phyloP scores from a whole-genome alignment of 2,113 vertebrate species.

The Phainopepla nitens region DNA sequence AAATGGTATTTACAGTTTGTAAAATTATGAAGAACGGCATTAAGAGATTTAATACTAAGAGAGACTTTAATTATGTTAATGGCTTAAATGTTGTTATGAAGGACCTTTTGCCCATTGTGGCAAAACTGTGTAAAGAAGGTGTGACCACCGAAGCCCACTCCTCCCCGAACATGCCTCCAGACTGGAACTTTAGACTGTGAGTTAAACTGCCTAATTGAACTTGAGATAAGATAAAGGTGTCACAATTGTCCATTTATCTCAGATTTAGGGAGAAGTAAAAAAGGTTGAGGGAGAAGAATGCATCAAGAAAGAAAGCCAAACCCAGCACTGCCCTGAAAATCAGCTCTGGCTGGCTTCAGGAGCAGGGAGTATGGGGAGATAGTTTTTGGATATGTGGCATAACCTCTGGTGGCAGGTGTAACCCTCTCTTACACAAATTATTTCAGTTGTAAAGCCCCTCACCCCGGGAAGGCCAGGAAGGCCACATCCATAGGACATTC shows the following conservation, averaged over 20 bases:
- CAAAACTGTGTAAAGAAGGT: neutral
- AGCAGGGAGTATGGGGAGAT: too few species aligned
- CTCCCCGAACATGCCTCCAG: neutral
- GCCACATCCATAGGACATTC: neutral
- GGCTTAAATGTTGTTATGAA: neutral
- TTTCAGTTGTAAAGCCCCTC: fast-evolving
- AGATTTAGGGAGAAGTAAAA: neutral
- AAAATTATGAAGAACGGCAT: neutral
- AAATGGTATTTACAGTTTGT: neutral
- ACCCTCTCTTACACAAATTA: neutral
- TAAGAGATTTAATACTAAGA: neutral
- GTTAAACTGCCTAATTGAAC: neutral
- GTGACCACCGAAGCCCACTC: neutral
- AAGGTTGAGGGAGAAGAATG: neutral
- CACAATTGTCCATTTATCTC: neutral
- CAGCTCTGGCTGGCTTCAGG: fast-evolving
- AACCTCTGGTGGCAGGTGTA: neutral
- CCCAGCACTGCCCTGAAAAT: neutral
- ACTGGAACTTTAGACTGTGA: neutral
- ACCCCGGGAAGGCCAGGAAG: fast-evolving
- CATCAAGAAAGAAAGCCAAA: neutral
- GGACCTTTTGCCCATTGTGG: neutral
- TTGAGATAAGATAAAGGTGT: neutral
- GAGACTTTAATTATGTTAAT: neutral
- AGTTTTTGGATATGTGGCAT: neutral